These are phyloP conservation scores for Natrix natrix DNA, from an alignment of 2,797 vertebrate genomes.

Conservation along the genomic window DNA sequence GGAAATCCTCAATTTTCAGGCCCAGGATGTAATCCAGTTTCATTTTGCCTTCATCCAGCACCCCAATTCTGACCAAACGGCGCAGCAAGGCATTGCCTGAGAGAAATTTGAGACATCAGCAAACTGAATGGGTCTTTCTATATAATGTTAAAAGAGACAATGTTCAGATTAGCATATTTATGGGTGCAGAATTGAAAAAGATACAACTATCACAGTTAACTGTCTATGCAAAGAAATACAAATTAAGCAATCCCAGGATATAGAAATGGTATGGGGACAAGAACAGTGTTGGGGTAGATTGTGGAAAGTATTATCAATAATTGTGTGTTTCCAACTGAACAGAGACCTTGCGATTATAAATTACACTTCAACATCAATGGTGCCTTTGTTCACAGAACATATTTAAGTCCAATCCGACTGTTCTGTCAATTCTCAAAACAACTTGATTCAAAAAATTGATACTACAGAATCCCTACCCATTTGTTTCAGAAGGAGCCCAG, in stretches of 20 bases:
- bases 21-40: constrained; percentile 96
- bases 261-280: not conserved
- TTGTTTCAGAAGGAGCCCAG: too few relatives aligned
- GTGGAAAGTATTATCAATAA: not conserved
- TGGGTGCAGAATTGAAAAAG: not conserved
- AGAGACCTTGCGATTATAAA: not conserved
- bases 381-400: too few relatives aligned
- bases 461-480: too few relatives aligned
- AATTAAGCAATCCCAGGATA: not conserved
- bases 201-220: not conserved
- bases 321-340: not conserved
- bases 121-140: too few relatives aligned
- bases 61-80: constrained; percentile 88
- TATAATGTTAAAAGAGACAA: too few relatives aligned
- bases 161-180: not conserved
- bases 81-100: constrained; percentile 90
- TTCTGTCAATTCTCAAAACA: too few relatives aligned
- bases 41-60: constrained; percentile 94
- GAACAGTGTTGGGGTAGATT: too few relatives aligned
- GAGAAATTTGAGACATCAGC: fast-evolving
- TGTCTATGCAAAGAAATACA: not conserved
- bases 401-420: too few relatives aligned
- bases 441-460: too few relatives aligned
- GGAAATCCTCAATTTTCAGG: constrained; percentile 92
- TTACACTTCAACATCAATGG: too few relatives aligned